Evolutionary conservation across 2,797 vertebrate species (phyloP).

Genomic region (Phoeniculus purpureus): DNA sequence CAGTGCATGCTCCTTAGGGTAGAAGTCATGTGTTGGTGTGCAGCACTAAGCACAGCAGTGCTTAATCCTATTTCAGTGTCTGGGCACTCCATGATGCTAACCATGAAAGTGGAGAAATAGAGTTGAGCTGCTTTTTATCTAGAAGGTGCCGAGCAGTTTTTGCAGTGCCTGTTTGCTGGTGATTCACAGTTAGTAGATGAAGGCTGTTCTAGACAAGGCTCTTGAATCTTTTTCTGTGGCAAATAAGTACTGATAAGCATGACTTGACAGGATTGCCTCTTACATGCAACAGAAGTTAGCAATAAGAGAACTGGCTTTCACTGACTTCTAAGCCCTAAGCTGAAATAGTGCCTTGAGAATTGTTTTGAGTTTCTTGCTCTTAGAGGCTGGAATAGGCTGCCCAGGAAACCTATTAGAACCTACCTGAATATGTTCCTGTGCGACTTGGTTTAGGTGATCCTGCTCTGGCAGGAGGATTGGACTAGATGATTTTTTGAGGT

Average conservation of each 20-base stretch:
- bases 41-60: neutral
- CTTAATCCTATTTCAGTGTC: conserved; percentile 44
- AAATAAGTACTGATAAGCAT: neutral
- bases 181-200: neutral
- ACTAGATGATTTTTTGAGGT: no score
- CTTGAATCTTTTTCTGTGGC: neutral
- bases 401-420: no score
- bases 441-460: no score
- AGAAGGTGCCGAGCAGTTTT: neutral
- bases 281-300: neutral
- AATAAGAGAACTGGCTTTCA: conserved; percentile 20
- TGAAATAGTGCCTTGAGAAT: neutral
- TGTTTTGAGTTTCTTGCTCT: neutral
- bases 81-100: neutral
- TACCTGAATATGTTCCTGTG: no score
- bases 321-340: neutral
- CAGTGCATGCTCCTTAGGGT: conserved; percentile 33
- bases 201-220: neutral
- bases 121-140: neutral
- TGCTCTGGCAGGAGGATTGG: no score
- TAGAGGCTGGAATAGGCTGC: neutral
- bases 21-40: conserved; percentile 4
- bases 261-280: neutral
- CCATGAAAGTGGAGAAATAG: neutral
- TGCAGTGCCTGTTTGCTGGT: neutral